Conservation (phyloP, 2,797 vertebrate species). For the Remorina albescens region DNA sequence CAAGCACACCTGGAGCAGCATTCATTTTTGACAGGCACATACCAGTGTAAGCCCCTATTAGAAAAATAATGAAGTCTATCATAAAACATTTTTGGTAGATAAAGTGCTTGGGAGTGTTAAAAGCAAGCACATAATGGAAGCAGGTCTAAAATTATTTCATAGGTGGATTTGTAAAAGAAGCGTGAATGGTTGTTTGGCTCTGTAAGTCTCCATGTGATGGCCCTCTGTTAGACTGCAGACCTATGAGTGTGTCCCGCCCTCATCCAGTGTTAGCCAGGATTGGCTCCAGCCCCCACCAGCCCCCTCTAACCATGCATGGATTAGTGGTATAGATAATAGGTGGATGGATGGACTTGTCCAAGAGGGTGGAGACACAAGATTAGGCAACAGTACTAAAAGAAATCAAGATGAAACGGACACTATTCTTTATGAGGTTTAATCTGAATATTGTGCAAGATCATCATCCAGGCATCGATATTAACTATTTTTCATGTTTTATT, state of each 20-base stretch:
- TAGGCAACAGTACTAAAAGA: constrained; percentile 14
- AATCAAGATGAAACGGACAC: constrained; percentile 12
- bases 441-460: constrained; percentile 21
- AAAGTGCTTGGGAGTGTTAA: constrained; percentile 69
- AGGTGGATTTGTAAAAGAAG: constrained; percentile 21
- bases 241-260: too few relatives aligned
- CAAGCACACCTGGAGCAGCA: constrained; percentile 77
- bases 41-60: constrained; percentile 70
- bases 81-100: constrained; percentile 80
- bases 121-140: constrained; percentile 59
- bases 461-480: constrained; percentile 1
- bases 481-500: not conserved
- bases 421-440: constrained; percentile 31
- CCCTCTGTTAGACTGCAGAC: too few relatives aligned
- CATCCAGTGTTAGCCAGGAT: too few relatives aligned
- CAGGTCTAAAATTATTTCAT: constrained; percentile 62
- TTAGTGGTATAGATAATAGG: too few relatives aligned
- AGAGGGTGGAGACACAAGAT: constrained; percentile 22
- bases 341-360: constrained; percentile 30
- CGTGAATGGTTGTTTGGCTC: too few relatives aligned
- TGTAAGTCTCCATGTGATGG: too few relatives aligned
- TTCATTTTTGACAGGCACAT: constrained; percentile 73
- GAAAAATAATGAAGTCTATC: constrained; percentile 79
- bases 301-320: too few relatives aligned
- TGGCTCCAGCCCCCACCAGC: too few relatives aligned